phyloP scores from a whole-genome alignment of 2,113 vertebrate genomes.

The Gracilinanus agilis region DNA sequence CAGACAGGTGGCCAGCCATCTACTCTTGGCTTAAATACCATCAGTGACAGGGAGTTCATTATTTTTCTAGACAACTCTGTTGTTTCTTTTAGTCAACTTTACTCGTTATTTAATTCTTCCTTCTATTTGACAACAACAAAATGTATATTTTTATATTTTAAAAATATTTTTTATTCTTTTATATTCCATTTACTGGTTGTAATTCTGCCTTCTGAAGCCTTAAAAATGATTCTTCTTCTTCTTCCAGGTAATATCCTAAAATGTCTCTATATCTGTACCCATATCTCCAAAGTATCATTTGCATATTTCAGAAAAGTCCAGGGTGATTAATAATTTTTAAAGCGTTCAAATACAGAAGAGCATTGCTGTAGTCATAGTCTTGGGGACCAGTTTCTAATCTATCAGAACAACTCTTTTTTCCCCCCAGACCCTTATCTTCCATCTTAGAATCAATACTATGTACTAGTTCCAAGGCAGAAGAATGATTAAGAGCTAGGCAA shows the following conservation, averaged over 20 bases:
- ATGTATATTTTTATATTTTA: too few relatives aligned
- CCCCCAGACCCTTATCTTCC: too few relatives aligned
- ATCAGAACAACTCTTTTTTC: neutral
- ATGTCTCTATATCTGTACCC: neutral
- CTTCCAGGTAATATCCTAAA: neutral
- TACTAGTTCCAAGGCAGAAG: too few relatives aligned
- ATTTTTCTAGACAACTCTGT: neutral
- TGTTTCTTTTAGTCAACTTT: neutral
- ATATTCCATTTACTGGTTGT: neutral
- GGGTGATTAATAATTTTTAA: conserved; percentile 11
- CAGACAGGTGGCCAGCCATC: neutral
- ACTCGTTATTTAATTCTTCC: neutral
- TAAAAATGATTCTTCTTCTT: neutral
- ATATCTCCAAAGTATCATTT: neutral
- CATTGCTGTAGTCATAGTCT: neutral
- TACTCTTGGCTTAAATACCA: neutral
- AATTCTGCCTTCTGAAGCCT: neutral
- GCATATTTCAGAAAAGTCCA: neutral
- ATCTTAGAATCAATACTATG: too few relatives aligned
- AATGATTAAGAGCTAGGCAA: too few relatives aligned
- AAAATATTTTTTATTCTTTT: neutral
- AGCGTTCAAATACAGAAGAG: conserved; percentile 5
- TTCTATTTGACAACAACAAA: neutral
- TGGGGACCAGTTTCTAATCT: neutral
- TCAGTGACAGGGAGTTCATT: neutral